phyloP scores from a whole-genome alignment of 2,888 invertebrate species.

The Leptodirus hochenwartii region DNA sequence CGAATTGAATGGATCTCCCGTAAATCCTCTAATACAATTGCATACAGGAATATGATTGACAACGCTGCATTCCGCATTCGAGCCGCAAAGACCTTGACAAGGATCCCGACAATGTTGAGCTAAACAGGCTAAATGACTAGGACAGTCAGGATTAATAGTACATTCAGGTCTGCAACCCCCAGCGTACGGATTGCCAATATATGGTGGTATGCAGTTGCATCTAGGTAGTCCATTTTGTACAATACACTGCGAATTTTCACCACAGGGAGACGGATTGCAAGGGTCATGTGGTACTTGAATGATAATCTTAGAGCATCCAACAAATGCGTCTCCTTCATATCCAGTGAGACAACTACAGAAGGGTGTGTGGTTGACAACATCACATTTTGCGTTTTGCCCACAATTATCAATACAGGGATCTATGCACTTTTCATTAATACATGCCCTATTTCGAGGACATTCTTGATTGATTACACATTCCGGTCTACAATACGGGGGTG shows the following conservation, averaged over 20 bases:
- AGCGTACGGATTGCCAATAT: constrained; percentile 71
- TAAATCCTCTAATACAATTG: constrained; percentile 54
- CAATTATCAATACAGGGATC: constrained; percentile 67
- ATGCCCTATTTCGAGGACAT: constrained; percentile 59
- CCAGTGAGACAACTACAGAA: constrained; percentile 62
- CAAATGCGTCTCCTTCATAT: constrained; percentile 69
- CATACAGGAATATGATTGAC: constrained; percentile 71
- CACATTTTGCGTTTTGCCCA: constrained; percentile 62
- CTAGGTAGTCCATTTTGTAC: constrained; percentile 47
- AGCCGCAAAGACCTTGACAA: constrained; percentile 67
- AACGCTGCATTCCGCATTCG: constrained; percentile 66
- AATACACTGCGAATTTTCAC: constrained; percentile 64
- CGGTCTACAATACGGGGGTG: constrained; percentile 64
- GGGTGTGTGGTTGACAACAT: constrained; percentile 62
- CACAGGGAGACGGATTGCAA: constrained; percentile 67
- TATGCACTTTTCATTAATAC: constrained; percentile 63
- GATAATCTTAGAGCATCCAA: constrained; percentile 46
- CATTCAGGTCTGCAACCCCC: constrained; percentile 79
- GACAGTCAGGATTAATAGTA: constrained; percentile 62
- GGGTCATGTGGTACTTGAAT: constrained; percentile 14
- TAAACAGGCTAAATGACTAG: constrained; percentile 56
- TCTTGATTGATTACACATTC: constrained; percentile 72
- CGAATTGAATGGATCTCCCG: constrained; percentile 68
- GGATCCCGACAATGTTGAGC: constrained; percentile 76
- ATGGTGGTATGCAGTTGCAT: constrained; percentile 76